Base-by-base conservation (phyloP, 2,113 vertebrate genomes). In the Cavia aperea region DNA sequence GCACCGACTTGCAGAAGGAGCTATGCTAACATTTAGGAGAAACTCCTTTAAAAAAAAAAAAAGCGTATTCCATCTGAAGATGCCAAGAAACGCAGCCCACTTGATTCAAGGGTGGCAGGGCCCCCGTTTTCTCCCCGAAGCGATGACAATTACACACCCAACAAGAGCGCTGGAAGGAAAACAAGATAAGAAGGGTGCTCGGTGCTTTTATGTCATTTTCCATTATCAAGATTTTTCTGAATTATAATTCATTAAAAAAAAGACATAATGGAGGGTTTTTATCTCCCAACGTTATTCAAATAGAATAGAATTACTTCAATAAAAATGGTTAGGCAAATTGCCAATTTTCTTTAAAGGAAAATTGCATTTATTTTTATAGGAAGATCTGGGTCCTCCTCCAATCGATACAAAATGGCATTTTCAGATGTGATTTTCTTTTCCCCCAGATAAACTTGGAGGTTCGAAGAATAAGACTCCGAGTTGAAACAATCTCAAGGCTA, bases 271-370 rank as follows among this genome's bases (percentile, higher is more conserved):
- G 88, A 94, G 65, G 83, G 29, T 62, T 95, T 96, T 96, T 93
- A 95, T 95, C 94, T 96, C 93, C 81, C 87, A 84, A 81, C 54
- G 63, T 92, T 94, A 95, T 95, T 95, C 92, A 92, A 87, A 93
- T 46, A 95, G 94, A 95, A 96, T 43, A 88, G 94, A 96, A 95
- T 89, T 65, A 91, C 92, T 94, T 95, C 91, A 93, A 91, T 94
- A 92, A 94, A 95, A 94, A n/a, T 18, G 54, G 88, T 84, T 85
- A 92, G 90, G 92, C 95, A 95, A 95, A 92, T 96, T 81, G 92
- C 62, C 94, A 83, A 94, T 94, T 95, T 94, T 73, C 82, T 92
- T 89, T 89, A 82, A 87, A 86, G 85, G 43, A 72, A 79, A 85
- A 94, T 90, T 81, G 79, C 56, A 86, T 72, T 82, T 87, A 79